Conservation (phyloP, 2,888 invertebrate genomes). For the Lepidochrysops patricia region DNA sequence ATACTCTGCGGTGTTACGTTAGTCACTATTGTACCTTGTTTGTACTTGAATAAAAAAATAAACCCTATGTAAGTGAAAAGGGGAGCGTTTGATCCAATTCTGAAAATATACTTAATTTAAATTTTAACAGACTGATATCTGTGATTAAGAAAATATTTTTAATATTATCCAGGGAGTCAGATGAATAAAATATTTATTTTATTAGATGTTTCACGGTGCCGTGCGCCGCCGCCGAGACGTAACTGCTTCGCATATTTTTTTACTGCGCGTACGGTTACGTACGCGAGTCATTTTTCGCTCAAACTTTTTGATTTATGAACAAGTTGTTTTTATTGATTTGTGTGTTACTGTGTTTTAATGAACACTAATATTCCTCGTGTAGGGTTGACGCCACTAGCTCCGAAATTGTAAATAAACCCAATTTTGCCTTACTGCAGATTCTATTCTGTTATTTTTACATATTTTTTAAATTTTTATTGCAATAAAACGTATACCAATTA, state of each 20-base stretch:
- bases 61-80: slow-evolving; percentile 56
- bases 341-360: slow-evolving; percentile 8
- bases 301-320: slow-evolving; percentile 15
- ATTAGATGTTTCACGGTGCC: slow-evolving; percentile 69
- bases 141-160: slow-evolving; percentile 75
- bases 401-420: neutral
- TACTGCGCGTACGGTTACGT: slow-evolving; percentile 44
- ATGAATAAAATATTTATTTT: slow-evolving; percentile 68
- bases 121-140: slow-evolving; percentile 75
- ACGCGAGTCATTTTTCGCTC: slow-evolving; percentile 19
- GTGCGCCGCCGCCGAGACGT: slow-evolving; percentile 57
- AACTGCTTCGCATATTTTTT: slow-evolving; percentile 57
- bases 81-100: slow-evolving; percentile 67
- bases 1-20: slow-evolving; percentile 70
- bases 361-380: neutral
- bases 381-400: neutral
- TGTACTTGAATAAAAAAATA: slow-evolving; percentile 62
- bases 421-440: neutral
- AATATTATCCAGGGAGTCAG: slow-evolving; percentile 74
- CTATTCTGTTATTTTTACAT: neutral
- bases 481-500: neutral
- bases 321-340: slow-evolving; percentile 10
- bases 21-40: slow-evolving; percentile 73
- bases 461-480: neutral
- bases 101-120: slow-evolving; percentile 75